Evolutionary conservation across 2,797 vertebrate genomes (phyloP).

Genomic region (Rhabdophis nuchalis): DNA sequence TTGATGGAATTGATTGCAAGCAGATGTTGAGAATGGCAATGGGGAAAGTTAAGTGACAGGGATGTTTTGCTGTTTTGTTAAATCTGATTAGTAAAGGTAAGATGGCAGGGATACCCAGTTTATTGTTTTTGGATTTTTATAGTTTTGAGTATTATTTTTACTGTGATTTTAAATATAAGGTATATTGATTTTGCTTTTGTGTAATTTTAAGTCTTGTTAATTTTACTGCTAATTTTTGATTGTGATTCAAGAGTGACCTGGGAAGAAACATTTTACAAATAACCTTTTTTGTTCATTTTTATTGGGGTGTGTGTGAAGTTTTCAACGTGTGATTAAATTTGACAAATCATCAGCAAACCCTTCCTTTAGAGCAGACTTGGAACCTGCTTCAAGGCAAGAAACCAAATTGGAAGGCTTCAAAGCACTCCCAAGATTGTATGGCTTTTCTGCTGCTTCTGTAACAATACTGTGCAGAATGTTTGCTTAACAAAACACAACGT

Average conservation of each 20-base stretch:
- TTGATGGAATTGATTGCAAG: not conserved
- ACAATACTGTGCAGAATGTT: not conserved
- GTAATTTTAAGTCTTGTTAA: not conserved
- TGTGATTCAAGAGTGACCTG: not conserved
- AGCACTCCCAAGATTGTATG: not conserved
- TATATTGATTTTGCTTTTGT: not conserved
- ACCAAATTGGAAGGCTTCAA: not conserved
- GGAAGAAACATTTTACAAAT: not conserved
- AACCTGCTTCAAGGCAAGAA: not conserved
- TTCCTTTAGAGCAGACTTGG: not conserved
- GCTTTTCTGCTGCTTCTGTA: not conserved
- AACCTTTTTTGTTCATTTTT: not conserved
- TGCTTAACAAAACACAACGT: not conserved
- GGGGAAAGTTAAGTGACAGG: not conserved
- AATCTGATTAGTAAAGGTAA: not conserved
- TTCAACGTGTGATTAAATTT: not conserved
- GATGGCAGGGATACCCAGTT: not conserved
- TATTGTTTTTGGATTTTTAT: not conserved
- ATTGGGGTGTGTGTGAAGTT: not conserved
- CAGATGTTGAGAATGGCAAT: not conserved
- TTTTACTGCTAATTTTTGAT: not conserved
- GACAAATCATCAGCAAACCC: not conserved
- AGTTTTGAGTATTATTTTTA: not conserved
- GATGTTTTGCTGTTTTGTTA: not conserved
- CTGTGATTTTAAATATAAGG: not conserved